Base-by-base conservation (phyloP, 2,888 invertebrate genomes). In the Agrenia bidenticulata region DNA sequence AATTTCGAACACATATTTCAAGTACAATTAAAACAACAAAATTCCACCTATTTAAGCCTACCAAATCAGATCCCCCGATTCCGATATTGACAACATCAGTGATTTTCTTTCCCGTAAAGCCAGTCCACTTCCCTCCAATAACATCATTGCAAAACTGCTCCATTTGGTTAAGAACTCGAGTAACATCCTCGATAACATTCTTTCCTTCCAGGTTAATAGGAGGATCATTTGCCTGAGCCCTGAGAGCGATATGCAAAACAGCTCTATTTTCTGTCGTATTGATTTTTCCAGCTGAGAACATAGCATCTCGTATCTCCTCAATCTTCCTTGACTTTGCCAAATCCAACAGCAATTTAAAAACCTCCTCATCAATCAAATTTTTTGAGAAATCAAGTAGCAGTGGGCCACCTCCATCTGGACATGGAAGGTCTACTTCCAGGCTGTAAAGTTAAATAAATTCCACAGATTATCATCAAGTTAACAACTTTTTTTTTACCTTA, bases 61-160 rank as follows among this genome's bases (percentile, higher is more conserved):
- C 88, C 79, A 99, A 85, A 83, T 99, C 99, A 1, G 98, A 99
- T 41, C 99, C 99, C 37, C 99, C 99, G 78, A 99, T 99, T 67
- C 99, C 99, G 81, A 99, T 99, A 45, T 67, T 67, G 7, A 67
- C 67, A 26, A 67, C 67, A 49, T 64, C 64, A n/a, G 92, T 94
- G 67, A 99, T 98, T 66, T 88, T 81, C 81, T 96, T 92, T 19
- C 96, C 97, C 0, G 95, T 94, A 81, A 89, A 94, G 5, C 87
- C 87, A 67, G 83, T 82, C 87, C 87, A 88, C 49, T 80, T 76
- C 2, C 86, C 85, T 53, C 79, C 80, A 62, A 84, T 82, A 2
- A 85, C 80, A 77, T 89, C 85, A 56, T 88, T 85, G 0, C 90
- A 88, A 81, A 99, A 99, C 78, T 89, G 87, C 80, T 94, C 91